Evolutionary conservation across 2,797 vertebrate genomes (phyloP).

Genomic region (Adrianichthys oophorus): DNA sequence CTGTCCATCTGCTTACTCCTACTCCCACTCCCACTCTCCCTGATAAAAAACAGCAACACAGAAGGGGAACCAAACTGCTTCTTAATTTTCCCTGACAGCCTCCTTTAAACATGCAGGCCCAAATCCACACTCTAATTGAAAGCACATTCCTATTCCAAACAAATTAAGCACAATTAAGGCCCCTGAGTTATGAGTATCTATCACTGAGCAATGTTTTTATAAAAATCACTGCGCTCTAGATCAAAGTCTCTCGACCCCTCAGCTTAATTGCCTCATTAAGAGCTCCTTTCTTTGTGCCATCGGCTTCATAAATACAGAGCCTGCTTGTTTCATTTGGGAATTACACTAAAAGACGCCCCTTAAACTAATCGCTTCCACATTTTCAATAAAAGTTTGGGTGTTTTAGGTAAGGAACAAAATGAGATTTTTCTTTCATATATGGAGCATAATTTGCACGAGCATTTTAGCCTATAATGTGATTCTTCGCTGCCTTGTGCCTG

Average conservation of each 20-base stretch:
- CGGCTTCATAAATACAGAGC: conserved; percentile 90
- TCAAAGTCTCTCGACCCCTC: conserved; percentile 94
- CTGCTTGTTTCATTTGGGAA: conserved; percentile 94
- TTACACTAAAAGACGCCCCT: conserved; percentile 93
- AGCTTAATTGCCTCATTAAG: conserved; percentile 99
- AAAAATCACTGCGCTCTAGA: conserved; percentile 98
- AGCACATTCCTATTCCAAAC: conserved; percentile 99
- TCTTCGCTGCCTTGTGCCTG: conserved; percentile 71
- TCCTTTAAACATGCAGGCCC: conserved; percentile 91
- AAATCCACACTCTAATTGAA: conserved; percentile 96
- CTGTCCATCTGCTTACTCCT: conserved; percentile 45
- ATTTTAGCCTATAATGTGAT: conserved; percentile 67
- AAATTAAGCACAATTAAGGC: conserved; percentile 99
- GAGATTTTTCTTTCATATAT: conserved; percentile 71
- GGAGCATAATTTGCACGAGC: conserved; percentile 54
- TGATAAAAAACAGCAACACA: conserved; percentile 96
- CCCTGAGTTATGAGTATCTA: conserved; percentile 99
- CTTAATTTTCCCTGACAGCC: conserved; percentile 99
- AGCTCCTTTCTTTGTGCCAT: conserved; percentile 84
- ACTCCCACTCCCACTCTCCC: conserved; percentile 66
- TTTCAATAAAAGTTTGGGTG: conserved; percentile 84
- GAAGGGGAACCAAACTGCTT: conserved; percentile 88
- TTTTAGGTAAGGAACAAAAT: conserved; percentile 80
- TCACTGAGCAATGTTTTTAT: conserved; percentile 97
- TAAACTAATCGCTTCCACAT: conserved; percentile 97